Base-by-base conservation (phyloP, 1,140 invertebrate species). In the Phenacoccus solenopsis region DNA sequence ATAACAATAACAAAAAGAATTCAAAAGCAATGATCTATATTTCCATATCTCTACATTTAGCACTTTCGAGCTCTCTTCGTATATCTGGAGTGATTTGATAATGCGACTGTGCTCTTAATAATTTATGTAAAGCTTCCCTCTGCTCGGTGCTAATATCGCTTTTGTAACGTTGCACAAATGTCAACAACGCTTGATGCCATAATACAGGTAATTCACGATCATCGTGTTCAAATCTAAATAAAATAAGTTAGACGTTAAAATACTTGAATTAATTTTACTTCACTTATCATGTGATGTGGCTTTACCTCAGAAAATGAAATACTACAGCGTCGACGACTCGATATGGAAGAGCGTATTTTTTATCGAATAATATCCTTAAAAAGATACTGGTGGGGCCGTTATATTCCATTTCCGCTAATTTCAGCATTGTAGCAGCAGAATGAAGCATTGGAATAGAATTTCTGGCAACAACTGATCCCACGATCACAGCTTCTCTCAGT, bases 391-490 rank as follows among this genome's bases (percentile, higher is more conserved):
- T 98, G 0, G 96, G 93, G n/a, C 96, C 96, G 67, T 87, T 93
- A 76, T 99, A 99, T 73, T 92, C 91, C 94, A 99, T 97, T 82
- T 98, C 93, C 28, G 96, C 94, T 72, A 99, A 93, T 82, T 94
- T 96, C 1, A 96, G 78, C 74, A 99, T 86, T 24, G 95, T 93
- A 16, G 96, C 96, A 67, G 93, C 90, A 0, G 96, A 97, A 80
- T 99, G 96, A n/a, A 98, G 81, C 68, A 98, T 88, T 1, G 97
- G 96, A 59, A 99, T 93, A 0, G 94, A 96, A 78, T 90, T 93
- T 74, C 92, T 90, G 0, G 88, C 86, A 28, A 99, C 77, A 0
- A 99, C 90, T 38, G 94, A 96, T 2, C 94, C 90, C 72, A 99
- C 81, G 69, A 99, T 98, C 27, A 94, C 89, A 0, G 97, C 96